phyloP scores from a whole-genome alignment of 1,140 invertebrate genomes.

The Pseudomyrmex concolor region DNA sequence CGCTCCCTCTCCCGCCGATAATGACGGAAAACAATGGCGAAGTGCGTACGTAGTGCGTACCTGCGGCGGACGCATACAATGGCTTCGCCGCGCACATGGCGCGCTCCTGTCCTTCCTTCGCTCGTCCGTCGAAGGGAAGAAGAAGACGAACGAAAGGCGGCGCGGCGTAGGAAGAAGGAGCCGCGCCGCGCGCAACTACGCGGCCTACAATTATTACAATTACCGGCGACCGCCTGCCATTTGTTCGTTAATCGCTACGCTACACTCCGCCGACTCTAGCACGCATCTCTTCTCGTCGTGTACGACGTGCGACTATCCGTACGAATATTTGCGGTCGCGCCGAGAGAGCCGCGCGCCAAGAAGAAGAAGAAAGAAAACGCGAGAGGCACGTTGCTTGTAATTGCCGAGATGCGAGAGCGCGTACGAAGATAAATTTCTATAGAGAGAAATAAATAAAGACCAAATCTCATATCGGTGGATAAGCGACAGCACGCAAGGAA shows the following conservation, averaged over 20 bases:
- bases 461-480: background rate
- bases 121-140: constrained; percentile 31
- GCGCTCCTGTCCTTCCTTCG: constrained; percentile 66
- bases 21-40: constrained; percentile 79
- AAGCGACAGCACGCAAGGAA: background rate
- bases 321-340: constrained; percentile 77
- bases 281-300: constrained; percentile 43
- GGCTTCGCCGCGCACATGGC: constrained; percentile 80
- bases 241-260: constrained; percentile 84
- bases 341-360: constrained; percentile 6
- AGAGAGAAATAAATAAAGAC: constrained; percentile 19
- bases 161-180: constrained; percentile 68
- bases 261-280: constrained; percentile 68
- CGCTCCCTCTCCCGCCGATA: constrained; percentile 65
- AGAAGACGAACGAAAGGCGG: constrained; percentile 30
- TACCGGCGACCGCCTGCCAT: constrained; percentile 82
- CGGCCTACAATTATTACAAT: constrained; percentile 83
- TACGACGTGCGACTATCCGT: constrained; percentile 67
- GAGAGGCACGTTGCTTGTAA: constrained; percentile 44
- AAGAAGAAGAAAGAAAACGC: constrained; percentile 33
- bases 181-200: constrained; percentile 34
- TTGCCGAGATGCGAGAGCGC: constrained; percentile 34
- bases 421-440: constrained; percentile 2
- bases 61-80: constrained; percentile 65
- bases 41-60: constrained; percentile 28